Evolutionary conservation across 2,113 vertebrate genomes (phyloP).

Genomic region (Lipotes vexillifer): DNA sequence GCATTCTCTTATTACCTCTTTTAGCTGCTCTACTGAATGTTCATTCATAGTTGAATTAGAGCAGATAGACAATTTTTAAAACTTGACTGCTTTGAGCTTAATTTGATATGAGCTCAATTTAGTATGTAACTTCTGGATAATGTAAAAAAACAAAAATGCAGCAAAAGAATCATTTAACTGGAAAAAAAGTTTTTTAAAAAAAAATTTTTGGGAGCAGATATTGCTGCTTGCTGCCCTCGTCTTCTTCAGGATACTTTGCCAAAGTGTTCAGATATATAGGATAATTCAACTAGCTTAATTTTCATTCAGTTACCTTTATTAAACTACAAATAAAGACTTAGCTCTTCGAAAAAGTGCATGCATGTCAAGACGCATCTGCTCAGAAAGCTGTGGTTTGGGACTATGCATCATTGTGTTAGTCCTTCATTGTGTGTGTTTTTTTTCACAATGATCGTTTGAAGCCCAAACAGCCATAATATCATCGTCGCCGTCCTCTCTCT

Average conservation of each 20-base stretch:
- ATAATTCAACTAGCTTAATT: not conserved
- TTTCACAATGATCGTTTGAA: not conserved
- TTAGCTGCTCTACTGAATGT: not conserved
- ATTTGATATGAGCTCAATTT: not conserved
- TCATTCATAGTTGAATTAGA: not conserved
- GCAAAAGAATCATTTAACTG: not conserved
- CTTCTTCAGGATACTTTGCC: not conserved
- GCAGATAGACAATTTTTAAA: not conserved
- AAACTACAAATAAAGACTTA: not conserved
- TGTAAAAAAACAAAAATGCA: not conserved
- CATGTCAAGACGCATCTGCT: not conserved
- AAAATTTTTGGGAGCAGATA: not conserved
- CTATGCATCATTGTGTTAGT: not conserved
- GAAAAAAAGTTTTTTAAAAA: not conserved
- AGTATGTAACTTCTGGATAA: not conserved
- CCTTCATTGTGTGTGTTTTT: fast-evolving
- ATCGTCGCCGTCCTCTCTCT: not conserved
- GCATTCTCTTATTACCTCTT: not conserved
- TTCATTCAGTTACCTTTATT: not conserved
- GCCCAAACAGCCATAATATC: not conserved
- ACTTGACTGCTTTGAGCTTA: not conserved
- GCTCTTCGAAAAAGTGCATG: not conserved
- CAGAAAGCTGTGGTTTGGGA: not conserved
- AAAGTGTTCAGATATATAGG: not conserved
- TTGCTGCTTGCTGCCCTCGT: not conserved